These are phyloP conservation scores for Mus spicilegus DNA, from an alignment of 2,113 vertebrate species.

Conservation along the genomic window DNA sequence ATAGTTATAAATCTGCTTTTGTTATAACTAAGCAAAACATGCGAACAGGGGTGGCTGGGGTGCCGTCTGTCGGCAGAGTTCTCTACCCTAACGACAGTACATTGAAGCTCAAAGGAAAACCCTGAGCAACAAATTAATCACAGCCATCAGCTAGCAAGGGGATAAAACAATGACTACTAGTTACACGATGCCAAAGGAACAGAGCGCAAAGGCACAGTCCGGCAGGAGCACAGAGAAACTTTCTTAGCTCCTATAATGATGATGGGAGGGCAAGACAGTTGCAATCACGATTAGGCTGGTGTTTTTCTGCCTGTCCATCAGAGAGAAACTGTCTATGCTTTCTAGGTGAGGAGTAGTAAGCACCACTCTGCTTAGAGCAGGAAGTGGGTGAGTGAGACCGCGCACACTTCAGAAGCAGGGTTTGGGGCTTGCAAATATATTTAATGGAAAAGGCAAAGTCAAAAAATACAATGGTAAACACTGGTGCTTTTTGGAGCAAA, in stretches of 20 bases:
- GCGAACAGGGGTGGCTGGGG: conserved; percentile 87
- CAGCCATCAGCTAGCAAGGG: conserved; percentile 89
- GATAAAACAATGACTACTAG: conserved; percentile 91
- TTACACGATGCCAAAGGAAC: conserved; percentile 87
- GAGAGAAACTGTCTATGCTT: conserved; percentile 87
- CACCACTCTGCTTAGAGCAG: conserved; percentile 85
- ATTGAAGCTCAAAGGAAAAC: conserved; percentile 88
- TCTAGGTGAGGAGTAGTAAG: conserved; percentile 86
- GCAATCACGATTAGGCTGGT: conserved; percentile 79
- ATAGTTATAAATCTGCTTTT: conserved; percentile 85
- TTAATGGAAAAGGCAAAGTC: conserved; percentile 58
- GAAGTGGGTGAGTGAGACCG: conserved; percentile 73
- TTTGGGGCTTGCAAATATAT: conserved; percentile 23
- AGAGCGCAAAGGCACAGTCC: conserved; percentile 86
- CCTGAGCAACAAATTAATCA: conserved; percentile 91
- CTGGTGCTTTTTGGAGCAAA: conserved; percentile 32
- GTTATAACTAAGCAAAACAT: conserved; percentile 89
- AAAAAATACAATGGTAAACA: conserved; percentile 14
- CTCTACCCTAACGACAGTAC: conserved; percentile 87
- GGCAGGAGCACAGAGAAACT: conserved; percentile 85
- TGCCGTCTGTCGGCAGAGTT: conserved; percentile 87
- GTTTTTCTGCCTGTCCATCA: conserved; percentile 80
- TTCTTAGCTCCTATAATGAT: conserved; percentile 83
- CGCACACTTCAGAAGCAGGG: conserved; percentile 21
- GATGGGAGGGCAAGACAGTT: conserved; percentile 82